Percentiles rank a stretch among this genome's conserved stretches.
Evolutionary conservation across 2,888 invertebrate species (phyloP).

Genomic region (Aphelenchoides bicaudatus): DNA sequence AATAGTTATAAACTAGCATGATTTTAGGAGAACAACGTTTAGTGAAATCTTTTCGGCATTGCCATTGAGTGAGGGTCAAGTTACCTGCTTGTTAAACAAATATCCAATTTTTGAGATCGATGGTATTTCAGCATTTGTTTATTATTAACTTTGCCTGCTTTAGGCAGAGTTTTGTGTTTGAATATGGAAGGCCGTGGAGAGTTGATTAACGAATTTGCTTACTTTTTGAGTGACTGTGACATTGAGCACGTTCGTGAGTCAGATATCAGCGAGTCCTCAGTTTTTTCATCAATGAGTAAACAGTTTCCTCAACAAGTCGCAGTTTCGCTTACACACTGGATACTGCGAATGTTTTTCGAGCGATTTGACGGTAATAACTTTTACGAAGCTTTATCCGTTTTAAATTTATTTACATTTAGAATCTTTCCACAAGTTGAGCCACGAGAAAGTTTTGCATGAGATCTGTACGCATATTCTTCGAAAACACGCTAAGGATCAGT

Average conservation of each 20-base stretch:
- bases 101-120: conserved; percentile 11
- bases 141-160: neutral
- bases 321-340: conserved; percentile 1
- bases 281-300: neutral
- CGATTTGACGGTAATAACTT: neutral
- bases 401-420: neutral
- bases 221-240: neutral
- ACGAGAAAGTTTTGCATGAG: neutral
- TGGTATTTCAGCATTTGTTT: neutral
- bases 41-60: neutral
- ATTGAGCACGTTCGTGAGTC: neutral
- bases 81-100: neutral
- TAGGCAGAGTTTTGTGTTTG: conserved; percentile 5
- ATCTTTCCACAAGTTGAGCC: neutral
- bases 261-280: neutral
- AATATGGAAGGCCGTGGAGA: neutral
- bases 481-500: neutral
- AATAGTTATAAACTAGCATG: neutral
- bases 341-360: neutral
- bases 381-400: neutral
- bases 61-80: conserved; percentile 3
- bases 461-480: conserved; percentile 6
- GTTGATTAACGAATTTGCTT: conserved; percentile 6
- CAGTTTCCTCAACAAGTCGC: neutral
- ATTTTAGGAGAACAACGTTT: neutral